Percentiles rank a stretch among this genome's conserved stretches.
Evolutionary conservation across 2,113 vertebrate genomes (phyloP).

Genomic region (Aix galericulata): DNA sequence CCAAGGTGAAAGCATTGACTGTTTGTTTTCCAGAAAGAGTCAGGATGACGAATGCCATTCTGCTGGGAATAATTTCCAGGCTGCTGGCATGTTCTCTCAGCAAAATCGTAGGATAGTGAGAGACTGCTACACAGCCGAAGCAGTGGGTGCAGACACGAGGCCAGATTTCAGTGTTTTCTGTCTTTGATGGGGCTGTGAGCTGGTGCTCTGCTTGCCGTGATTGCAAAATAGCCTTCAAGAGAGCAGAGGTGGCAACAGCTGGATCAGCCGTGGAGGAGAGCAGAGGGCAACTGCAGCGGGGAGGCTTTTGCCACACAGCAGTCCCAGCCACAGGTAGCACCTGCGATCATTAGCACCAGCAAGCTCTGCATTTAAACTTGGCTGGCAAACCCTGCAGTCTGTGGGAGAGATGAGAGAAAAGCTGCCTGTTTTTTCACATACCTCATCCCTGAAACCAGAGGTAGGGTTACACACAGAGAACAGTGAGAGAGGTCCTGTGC

Average conservation of each 20-base stretch:
- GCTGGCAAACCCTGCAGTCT: background rate
- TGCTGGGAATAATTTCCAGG: background rate
- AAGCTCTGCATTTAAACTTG: background rate
- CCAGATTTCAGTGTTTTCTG: background rate
- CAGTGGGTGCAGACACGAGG: background rate
- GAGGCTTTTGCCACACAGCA: background rate
- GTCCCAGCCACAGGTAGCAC: background rate
- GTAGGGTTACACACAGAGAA: background rate
- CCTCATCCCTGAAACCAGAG: background rate
- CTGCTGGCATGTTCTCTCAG: background rate
- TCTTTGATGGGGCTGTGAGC: background rate
- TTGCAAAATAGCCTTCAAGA: background rate
- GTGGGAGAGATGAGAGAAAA: background rate
- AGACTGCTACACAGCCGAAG: background rate
- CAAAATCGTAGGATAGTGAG: background rate
- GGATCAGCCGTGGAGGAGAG: background rate
- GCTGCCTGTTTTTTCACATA: background rate
- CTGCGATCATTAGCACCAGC: background rate
- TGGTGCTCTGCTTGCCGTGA: background rate
- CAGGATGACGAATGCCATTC: conserved; percentile 6
- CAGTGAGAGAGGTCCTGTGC: background rate
- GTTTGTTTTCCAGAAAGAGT: background rate
- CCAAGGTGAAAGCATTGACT: background rate
- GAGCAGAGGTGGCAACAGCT: background rate
- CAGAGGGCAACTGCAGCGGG: background rate